phyloP scores from a whole-genome alignment of 2,888 invertebrate species.

The Aphodius granarius region DNA sequence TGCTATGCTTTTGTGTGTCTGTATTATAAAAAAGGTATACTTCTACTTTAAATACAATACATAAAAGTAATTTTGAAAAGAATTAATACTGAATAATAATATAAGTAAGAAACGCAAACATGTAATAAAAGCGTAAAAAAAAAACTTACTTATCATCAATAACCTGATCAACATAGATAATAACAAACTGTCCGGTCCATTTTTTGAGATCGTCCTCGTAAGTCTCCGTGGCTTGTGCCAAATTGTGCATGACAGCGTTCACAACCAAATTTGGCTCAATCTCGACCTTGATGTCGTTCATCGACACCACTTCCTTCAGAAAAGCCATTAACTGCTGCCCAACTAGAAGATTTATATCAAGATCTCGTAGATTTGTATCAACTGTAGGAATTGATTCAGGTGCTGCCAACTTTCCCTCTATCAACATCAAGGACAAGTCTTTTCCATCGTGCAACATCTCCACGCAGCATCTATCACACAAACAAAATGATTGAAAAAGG shows the following conservation, averaged over 20 bases:
- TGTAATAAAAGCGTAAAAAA: too few species aligned
- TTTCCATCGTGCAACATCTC: constrained; percentile 38
- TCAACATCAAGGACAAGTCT: constrained; percentile 5
- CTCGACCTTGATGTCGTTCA: constrained; percentile 21
- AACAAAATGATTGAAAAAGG: constrained; percentile 4
- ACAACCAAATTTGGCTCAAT: constrained; percentile 41
- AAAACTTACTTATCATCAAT: constrained; percentile 51
- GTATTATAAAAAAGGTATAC: too few species aligned
- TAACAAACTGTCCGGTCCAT: constrained; percentile 55
- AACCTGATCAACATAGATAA: constrained; percentile 55
- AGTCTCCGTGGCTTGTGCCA: constrained; percentile 50
- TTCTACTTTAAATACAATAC: too few species aligned
- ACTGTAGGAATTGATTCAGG: not conserved
- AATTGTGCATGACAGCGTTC: constrained; percentile 54
- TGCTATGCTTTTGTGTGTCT: too few species aligned
- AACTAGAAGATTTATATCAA: constrained; percentile 18
- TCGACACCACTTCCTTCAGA: constrained; percentile 16
- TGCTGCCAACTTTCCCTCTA: constrained; percentile 12
- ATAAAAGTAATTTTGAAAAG: too few species aligned
- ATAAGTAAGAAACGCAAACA: too few species aligned
- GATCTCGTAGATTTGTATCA: not conserved
- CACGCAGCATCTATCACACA: constrained; percentile 39
- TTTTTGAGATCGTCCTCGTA: constrained; percentile 58
- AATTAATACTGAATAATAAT: too few species aligned
- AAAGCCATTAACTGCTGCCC: constrained; percentile 22